Evolutionary conservation across 2,888 invertebrate genomes (phyloP).

Genomic region (Camponotus fellah): DNA sequence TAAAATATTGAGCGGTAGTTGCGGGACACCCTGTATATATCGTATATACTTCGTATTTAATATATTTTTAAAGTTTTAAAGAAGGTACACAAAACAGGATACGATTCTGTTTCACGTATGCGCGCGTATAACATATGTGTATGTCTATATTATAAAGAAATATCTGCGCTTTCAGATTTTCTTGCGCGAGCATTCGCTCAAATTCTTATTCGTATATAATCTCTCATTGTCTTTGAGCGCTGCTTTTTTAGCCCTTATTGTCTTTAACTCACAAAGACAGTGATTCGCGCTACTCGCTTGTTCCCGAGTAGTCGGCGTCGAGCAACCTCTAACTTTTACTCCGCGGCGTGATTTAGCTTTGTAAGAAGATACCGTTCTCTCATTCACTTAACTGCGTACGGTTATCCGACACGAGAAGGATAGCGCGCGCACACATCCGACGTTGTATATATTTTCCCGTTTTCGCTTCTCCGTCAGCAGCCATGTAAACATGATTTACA

Average conservation of each 20-base stretch:
- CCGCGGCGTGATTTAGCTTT: constrained; percentile 33
- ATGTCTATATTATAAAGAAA: neutral
- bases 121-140: neutral
- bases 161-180: neutral
- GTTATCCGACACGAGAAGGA: constrained; percentile 32
- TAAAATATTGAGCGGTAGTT: too few relatives aligned
- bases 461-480: neutral
- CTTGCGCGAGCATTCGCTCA: neutral
- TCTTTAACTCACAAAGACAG: neutral
- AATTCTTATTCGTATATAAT: neutral
- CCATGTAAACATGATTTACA: constrained; percentile 45
- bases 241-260: neutral
- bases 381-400: constrained; percentile 32
- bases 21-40: too few relatives aligned
- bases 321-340: constrained; percentile 14
- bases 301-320: constrained; percentile 28
- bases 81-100: neutral
- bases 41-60: too few relatives aligned
- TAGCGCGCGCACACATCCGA: constrained; percentile 12
- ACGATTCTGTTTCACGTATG: neutral
- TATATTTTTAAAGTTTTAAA: neutral
- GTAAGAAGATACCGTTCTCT: constrained; percentile 41
- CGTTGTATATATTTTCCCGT: constrained; percentile 33
- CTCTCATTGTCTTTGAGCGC: constrained; percentile 5
- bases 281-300: constrained; percentile 10